Percentiles rank a stretch among this genome's conserved stretches.
Evolutionary conservation across 2,888 invertebrate species (phyloP).

Genomic region (Eurois occulta): DNA sequence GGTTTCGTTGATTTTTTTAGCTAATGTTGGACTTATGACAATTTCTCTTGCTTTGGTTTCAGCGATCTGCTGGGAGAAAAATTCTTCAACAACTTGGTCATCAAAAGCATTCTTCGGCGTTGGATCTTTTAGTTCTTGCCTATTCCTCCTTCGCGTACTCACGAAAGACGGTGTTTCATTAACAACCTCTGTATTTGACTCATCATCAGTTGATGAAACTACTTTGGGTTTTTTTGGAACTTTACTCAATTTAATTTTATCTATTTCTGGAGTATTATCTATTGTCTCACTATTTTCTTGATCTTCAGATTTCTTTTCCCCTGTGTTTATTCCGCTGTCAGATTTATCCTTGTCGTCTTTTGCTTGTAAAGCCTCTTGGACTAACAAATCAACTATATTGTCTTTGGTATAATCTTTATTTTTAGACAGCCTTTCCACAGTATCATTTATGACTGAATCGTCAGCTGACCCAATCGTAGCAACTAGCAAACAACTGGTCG

Average conservation of each 20-base stretch:
- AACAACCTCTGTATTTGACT: constrained; percentile 78
- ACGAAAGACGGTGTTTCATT: constrained; percentile 76
- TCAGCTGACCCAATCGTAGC: constrained; percentile 77
- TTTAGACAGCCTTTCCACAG: constrained; percentile 75
- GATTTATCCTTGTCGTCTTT: constrained; percentile 57
- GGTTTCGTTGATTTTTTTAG: constrained; percentile 79
- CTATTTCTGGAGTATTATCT: constrained; percentile 70
- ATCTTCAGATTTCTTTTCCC: constrained; percentile 66
- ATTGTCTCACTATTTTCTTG: constrained; percentile 69
- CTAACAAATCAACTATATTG: constrained; percentile 78
- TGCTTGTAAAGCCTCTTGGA: constrained; percentile 77
- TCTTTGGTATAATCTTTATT: constrained; percentile 71
- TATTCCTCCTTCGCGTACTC: constrained; percentile 65
- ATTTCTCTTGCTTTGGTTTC: constrained; percentile 71
- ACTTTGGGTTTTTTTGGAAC: constrained; percentile 52
- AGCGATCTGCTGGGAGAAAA: constrained; percentile 78
- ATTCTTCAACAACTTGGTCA: constrained; percentile 75
- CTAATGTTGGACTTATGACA: constrained; percentile 79
- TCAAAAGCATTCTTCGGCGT: constrained; percentile 62
- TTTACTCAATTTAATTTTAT: constrained; percentile 45
- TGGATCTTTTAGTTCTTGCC: constrained; percentile 49
- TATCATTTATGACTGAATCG: constrained; percentile 78
- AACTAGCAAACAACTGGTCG: constrained; percentile 73
- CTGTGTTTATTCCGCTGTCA: constrained; percentile 72
- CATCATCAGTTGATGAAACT: constrained; percentile 76